phyloP scores from a whole-genome alignment of 2,888 invertebrate species.

The Dasypolia templi region DNA sequence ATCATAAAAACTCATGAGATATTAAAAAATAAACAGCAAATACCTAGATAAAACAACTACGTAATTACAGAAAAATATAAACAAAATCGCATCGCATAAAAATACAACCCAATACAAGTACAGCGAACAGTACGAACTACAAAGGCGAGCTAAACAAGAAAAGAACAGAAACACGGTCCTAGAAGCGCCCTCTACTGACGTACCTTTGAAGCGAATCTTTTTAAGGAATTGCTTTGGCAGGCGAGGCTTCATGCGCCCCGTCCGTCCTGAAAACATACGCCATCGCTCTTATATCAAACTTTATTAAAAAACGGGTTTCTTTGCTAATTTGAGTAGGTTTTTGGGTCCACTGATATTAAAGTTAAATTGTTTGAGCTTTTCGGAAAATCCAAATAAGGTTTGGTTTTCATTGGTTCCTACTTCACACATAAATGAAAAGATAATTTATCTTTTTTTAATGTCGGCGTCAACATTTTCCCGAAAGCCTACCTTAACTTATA shows the following conservation, averaged over 20 bases:
- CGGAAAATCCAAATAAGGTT: not conserved
- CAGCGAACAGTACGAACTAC: conserved; percentile 36
- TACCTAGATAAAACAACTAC: conserved; percentile 1
- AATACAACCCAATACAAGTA: conserved; percentile 33
- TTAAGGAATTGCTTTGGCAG: conserved; percentile 84
- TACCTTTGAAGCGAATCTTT: conserved; percentile 88
- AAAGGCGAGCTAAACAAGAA: conserved; percentile 54
- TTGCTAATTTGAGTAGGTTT: not conserved
- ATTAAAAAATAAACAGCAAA: not conserved
- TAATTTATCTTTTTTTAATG: conserved; percentile 8
- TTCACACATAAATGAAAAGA: not conserved
- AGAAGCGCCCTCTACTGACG: conserved; percentile 82
- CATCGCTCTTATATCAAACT: conserved; percentile 51
- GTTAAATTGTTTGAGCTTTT: not conserved
- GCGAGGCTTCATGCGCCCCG: conserved; percentile 82
- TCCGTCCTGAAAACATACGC: conserved; percentile 82
- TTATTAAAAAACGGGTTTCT: not conserved
- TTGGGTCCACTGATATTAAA: not conserved
- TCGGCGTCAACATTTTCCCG: conserved; percentile 6
- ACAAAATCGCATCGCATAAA: conserved; percentile 31
- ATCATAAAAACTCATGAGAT: not conserved
- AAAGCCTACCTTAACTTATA: conserved; percentile 14
- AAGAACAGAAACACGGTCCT: conserved; percentile 53
- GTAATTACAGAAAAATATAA: conserved; percentile 9
- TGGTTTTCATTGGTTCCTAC: not conserved